Evolutionary conservation across 2,888 invertebrate genomes (phyloP).

Genomic region (Pollenia amentaria): DNA sequence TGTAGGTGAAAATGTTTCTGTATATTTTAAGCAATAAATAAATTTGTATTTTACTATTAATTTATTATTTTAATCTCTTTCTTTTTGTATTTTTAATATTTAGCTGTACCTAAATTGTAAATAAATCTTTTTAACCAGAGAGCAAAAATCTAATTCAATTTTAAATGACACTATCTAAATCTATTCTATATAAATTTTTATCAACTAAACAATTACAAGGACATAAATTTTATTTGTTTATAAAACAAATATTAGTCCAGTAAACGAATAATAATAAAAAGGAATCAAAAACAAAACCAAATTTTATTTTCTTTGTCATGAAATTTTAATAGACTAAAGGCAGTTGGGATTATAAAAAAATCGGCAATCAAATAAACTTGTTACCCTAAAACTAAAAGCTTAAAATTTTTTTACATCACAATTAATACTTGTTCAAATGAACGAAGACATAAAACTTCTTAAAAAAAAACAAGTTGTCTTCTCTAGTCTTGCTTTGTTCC

Average conservation of each 20-base stretch:
- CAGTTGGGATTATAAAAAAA: no score
- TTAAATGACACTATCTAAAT: constrained; percentile 63
- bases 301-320: no score
- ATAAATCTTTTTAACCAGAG: constrained; percentile 54
- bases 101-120: constrained; percentile 54
- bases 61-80: constrained; percentile 54
- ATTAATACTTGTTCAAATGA: no score
- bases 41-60: constrained; percentile 51
- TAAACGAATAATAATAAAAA: neutral
- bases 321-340: no score
- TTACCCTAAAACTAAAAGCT: no score
- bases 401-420: no score
- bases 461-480: no score
- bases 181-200: constrained; percentile 39
- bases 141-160: constrained; percentile 70
- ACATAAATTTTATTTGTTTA: constrained; percentile 27
- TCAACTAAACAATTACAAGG: constrained; percentile 48
- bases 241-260: constrained; percentile 5
- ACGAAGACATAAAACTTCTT: no score
- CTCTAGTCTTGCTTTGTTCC: no score
- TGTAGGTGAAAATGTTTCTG: neutral
- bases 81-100: constrained; percentile 39
- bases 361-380: no score
- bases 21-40: constrained; percentile 42
- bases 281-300: no score